A percentile compares a stretch with the other conserved stretches of the same genome.
Conservation (phyloP, 2,113 vertebrate genomes). For the Oncorhynchus clarkii region DNA sequence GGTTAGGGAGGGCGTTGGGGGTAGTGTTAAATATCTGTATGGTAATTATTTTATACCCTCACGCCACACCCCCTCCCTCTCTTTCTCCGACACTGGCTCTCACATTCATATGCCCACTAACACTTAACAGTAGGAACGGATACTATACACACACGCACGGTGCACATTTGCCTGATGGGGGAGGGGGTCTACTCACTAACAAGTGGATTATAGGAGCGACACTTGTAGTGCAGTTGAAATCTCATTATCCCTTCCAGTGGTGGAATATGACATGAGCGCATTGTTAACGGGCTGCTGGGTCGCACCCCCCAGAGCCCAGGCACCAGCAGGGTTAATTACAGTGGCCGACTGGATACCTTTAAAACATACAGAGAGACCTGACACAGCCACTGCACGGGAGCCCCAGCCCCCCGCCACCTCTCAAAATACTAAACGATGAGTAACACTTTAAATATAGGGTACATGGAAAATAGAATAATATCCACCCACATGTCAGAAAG, state of each 20-base stretch:
- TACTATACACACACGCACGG: neutral
- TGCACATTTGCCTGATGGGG: slow-evolving; percentile 17
- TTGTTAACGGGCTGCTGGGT: slow-evolving; percentile 32
- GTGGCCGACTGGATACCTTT: neutral
- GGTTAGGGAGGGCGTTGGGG: neutral
- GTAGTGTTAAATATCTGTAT: neutral
- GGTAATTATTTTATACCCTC: neutral
- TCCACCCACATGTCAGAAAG: neutral
- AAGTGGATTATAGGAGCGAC: slow-evolving; percentile 51
- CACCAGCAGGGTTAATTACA: slow-evolving; percentile 29
- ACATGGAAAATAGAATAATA: neutral
- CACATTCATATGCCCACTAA: neutral
- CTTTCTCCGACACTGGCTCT: neutral
- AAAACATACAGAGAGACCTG: neutral
- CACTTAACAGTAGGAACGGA: neutral
- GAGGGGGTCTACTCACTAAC: slow-evolving; percentile 35
- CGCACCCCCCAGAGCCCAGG: neutral
- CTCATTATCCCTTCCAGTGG: slow-evolving; percentile 49
- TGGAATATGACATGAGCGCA: slow-evolving; percentile 23
- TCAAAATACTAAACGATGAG: neutral
- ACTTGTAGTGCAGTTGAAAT: slow-evolving; percentile 43
- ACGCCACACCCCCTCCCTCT: neutral
- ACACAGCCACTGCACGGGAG: neutral
- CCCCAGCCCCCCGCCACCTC: neutral
- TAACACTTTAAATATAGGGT: neutral